phyloP scores from a whole-genome alignment of 2,113 vertebrate genomes.

The Megatriorchis doriae region DNA sequence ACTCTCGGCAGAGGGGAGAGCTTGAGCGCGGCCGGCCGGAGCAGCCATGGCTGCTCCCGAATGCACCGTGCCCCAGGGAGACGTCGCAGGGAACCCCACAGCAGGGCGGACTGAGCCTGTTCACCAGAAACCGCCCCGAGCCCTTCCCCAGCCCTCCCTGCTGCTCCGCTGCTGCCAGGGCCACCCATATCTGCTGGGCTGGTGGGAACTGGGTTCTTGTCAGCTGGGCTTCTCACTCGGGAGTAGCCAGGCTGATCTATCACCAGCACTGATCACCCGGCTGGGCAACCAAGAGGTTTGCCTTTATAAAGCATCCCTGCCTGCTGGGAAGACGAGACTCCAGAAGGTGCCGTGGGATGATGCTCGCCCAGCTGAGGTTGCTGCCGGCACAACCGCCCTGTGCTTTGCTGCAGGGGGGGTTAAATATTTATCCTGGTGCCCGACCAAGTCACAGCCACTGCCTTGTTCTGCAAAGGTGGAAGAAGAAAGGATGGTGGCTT shows the following conservation, averaged over 20 bases:
- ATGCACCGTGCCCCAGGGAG: too few relatives aligned
- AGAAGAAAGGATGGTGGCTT: neutral
- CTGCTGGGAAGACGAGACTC: neutral
- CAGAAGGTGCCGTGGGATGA: neutral
- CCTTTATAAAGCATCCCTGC: neutral
- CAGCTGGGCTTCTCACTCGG: rapidly evolving
- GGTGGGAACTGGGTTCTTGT: neutral
- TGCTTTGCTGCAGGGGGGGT: neutral
- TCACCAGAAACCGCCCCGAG: neutral
- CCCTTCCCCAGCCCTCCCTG: neutral
- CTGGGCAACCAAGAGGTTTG: rapidly evolving
- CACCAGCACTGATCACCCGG: neutral
- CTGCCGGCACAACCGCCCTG: rapidly evolving
- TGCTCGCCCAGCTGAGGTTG: rapidly evolving
- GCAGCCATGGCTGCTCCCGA: rapidly evolving
- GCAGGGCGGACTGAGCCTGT: neutral
- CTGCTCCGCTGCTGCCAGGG: too few relatives aligned
- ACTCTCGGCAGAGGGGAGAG: neutral
- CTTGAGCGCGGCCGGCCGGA: rapidly evolving
- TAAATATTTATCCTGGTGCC: neutral
- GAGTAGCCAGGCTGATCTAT: neutral
- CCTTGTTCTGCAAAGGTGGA: neutral
- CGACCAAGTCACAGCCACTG: neutral
- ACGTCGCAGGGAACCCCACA: rapidly evolving
- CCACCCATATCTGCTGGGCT: neutral